phyloP scores from a whole-genome alignment of 2,113 vertebrate genomes.

The Pangasianodon hypophthalmus region DNA sequence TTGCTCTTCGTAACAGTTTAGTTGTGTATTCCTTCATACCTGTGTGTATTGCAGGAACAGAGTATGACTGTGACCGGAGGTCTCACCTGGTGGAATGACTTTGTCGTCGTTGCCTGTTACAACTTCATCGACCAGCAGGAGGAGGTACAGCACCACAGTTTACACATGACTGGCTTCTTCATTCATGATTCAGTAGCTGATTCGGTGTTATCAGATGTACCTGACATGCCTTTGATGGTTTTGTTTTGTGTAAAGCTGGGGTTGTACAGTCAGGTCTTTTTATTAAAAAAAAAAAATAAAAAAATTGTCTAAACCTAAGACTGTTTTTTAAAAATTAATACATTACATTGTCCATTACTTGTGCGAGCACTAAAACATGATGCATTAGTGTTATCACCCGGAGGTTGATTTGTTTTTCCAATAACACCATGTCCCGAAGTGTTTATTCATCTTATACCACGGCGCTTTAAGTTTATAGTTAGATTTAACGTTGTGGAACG shows the following conservation, averaged over 20 bases:
- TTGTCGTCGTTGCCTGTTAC: conserved; percentile 94
- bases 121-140: conserved; percentile 92
- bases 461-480: too few relatives aligned
- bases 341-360: not conserved
- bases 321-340: not conserved
- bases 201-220: not conserved
- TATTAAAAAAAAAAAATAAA: not conserved
- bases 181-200: not conserved
- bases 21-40: not conserved
- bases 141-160: conserved; percentile 77
- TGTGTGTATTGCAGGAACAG: conserved; percentile 82
- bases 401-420: not conserved
- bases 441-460: not conserved
- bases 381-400: not conserved
- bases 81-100: conserved; percentile 96
- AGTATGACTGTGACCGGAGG: conserved; percentile 97
- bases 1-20: too few relatives aligned
- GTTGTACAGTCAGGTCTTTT: not conserved
- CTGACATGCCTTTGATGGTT: not conserved
- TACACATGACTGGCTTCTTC: not conserved
- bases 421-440: too few relatives aligned
- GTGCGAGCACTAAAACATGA: not conserved
- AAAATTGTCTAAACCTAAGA: not conserved
- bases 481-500: not conserved
- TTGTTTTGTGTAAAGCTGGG: not conserved